These are phyloP conservation scores for Xerus inauris DNA, from an alignment of 2,113 vertebrate species.

Conservation along the genomic window DNA sequence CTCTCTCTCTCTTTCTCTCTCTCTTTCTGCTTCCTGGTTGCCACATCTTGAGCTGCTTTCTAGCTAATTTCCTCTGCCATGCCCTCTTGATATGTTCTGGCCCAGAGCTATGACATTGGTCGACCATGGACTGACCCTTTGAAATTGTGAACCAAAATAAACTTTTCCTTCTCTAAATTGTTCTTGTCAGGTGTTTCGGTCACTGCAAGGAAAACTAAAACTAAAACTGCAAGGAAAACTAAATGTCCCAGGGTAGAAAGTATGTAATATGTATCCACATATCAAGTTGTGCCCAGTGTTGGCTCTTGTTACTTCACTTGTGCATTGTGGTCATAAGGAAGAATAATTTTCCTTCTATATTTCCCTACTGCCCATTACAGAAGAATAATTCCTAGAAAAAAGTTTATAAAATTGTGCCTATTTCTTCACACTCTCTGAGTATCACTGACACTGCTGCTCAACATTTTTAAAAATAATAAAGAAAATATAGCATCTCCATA, in stretches of 20 bases:
- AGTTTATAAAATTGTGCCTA: not conserved
- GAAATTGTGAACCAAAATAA: too few species aligned
- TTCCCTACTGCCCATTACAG: not conserved
- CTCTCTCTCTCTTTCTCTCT: too few species aligned
- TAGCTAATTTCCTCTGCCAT: too few species aligned
- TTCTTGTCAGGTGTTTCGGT: too few species aligned
- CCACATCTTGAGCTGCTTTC: too few species aligned
- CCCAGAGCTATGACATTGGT: too few species aligned
- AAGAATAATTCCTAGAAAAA: not conserved
- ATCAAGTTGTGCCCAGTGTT: not conserved
- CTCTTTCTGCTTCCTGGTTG: too few species aligned
- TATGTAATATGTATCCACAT: not conserved
- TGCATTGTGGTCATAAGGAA: not conserved
- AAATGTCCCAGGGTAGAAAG: not conserved
- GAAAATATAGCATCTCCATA: not conserved
- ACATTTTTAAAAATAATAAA: not conserved
- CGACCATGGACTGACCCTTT: too few species aligned
- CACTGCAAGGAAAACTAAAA: too few species aligned
- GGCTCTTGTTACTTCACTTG: rapidly evolving
- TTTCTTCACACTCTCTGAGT: not conserved
- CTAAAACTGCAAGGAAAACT: too few species aligned
- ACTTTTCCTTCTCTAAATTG: too few species aligned
- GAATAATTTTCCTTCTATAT: not conserved
- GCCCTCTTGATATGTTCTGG: too few species aligned
- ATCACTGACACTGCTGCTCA: not conserved